Conservation (phyloP, 2,797 vertebrate genomes). For the Champsocephalus gunnari region DNA sequence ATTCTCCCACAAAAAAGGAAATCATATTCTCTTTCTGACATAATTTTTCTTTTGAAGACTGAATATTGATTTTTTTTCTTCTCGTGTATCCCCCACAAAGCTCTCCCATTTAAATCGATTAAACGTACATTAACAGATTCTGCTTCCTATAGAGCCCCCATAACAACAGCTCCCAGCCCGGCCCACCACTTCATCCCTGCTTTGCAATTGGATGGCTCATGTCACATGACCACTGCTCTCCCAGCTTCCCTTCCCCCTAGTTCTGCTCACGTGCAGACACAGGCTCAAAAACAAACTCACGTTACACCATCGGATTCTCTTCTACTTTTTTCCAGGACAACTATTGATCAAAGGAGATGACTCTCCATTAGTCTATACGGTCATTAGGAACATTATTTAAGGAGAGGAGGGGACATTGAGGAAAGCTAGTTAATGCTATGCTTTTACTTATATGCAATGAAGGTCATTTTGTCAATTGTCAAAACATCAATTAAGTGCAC, state of each 20-base stretch:
- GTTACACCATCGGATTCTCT: slow-evolving; percentile 22
- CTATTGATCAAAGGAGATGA: slow-evolving; percentile 43
- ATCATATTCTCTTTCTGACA: not conserved
- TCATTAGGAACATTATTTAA: slow-evolving; percentile 14
- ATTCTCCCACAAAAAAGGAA: not conserved
- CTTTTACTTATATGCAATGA: not conserved
- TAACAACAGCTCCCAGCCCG: slow-evolving; percentile 39
- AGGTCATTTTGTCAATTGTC: not conserved
- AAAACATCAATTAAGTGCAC: not conserved
- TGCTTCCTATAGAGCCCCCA: not conserved
- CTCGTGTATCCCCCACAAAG: not conserved
- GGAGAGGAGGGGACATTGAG: not conserved
- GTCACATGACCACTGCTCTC: slow-evolving; percentile 59
- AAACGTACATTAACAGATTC: not conserved
- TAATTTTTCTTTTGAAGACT: not conserved
- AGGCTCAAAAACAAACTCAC: slow-evolving; percentile 48
- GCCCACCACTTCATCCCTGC: slow-evolving; percentile 23
- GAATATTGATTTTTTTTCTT: too few relatives aligned
- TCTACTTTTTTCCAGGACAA: not conserved
- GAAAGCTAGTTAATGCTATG: not conserved
- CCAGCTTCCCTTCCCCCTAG: slow-evolving; percentile 15
- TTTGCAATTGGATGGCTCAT: slow-evolving; percentile 35
- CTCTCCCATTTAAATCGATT: not conserved
- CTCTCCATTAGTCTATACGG: slow-evolving; percentile 4
- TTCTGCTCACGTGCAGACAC: slow-evolving; percentile 65